Percentiles rank a stretch among this genome's conserved stretches.
These are phyloP conservation scores for Hanleya hanleyi DNA, from an alignment of 2,888 invertebrate genomes.

Conservation along the genomic window DNA sequence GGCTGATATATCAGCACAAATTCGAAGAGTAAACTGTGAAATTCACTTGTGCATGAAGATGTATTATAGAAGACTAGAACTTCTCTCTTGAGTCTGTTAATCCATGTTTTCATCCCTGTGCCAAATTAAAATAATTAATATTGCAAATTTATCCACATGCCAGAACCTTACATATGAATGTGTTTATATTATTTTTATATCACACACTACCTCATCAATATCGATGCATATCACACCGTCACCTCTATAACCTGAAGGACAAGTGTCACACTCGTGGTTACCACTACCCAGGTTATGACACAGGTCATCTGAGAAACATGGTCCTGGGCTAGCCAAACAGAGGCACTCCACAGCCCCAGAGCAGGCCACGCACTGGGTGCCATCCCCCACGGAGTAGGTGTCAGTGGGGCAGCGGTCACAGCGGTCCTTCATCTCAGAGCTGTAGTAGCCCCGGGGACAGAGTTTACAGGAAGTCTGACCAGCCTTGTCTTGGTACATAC, in stretches of 20 bases:
- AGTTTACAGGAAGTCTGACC: slow-evolving; percentile 45
- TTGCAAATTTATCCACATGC: too few relatives aligned
- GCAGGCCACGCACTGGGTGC: slow-evolving; percentile 46
- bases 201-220: slow-evolving; percentile 19
- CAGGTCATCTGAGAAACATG: slow-evolving; percentile 41
- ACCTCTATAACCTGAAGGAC: slow-evolving; percentile 53
- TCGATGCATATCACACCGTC: slow-evolving; percentile 60
- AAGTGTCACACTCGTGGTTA: slow-evolving; percentile 45
- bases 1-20: too few relatives aligned
- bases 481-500: slow-evolving; percentile 51
- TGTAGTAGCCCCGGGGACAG: slow-evolving; percentile 52
- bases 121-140: too few relatives aligned
- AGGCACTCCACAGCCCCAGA: slow-evolving; percentile 45
- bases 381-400: slow-evolving; percentile 45
- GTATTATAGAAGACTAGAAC: too few relatives aligned
- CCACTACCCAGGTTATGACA: slow-evolving; percentile 49
- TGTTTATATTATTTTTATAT: too few relatives aligned
- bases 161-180: too few relatives aligned
- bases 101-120: too few relatives aligned
- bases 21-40: too few relatives aligned
- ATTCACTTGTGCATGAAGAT: too few relatives aligned
- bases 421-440: slow-evolving; percentile 47
- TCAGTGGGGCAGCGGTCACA: slow-evolving; percentile 51
- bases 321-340: slow-evolving; percentile 41
- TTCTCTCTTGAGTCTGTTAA: too few relatives aligned